Evolutionary conservation across 2,113 vertebrate genomes (phyloP).

Genomic region (Tachycineta bicolor): DNA sequence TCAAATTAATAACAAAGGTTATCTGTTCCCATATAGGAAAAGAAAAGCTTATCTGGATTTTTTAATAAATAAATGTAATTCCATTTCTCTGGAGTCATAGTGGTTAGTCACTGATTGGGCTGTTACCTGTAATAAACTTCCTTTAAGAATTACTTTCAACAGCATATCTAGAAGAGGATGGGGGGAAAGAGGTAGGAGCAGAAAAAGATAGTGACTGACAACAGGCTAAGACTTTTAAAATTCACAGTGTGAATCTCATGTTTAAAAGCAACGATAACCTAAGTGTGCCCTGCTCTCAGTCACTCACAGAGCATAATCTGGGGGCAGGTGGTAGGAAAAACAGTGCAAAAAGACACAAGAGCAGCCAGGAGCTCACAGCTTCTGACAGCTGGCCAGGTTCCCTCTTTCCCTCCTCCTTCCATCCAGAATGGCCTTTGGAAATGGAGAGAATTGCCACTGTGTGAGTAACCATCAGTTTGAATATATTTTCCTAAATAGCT

Average conservation of each 20-base stretch:
- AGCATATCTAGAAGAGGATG: not conserved
- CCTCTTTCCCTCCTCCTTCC: not conserved
- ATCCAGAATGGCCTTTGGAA: not conserved
- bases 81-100: not conserved
- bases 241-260: not conserved
- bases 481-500: not conserved
- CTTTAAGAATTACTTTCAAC: not conserved
- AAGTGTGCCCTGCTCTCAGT: not conserved
- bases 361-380: accelerated
- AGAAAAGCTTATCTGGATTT: not conserved
- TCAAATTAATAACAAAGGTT: conserved; percentile 22
- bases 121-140: not conserved
- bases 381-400: accelerated
- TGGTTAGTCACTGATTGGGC: not conserved
- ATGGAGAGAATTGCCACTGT: not conserved
- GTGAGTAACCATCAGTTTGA: not conserved
- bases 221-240: not conserved
- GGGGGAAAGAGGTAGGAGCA: not conserved
- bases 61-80: not conserved
- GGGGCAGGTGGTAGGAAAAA: not conserved
- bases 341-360: accelerated
- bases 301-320: not conserved
- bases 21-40: not conserved
- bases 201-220: not conserved
- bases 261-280: not conserved